A percentile compares a stretch with the other conserved stretches of the same genome.
phyloP scores from a whole-genome alignment of 2,888 invertebrate genomes.

The Diaperis boleti region DNA sequence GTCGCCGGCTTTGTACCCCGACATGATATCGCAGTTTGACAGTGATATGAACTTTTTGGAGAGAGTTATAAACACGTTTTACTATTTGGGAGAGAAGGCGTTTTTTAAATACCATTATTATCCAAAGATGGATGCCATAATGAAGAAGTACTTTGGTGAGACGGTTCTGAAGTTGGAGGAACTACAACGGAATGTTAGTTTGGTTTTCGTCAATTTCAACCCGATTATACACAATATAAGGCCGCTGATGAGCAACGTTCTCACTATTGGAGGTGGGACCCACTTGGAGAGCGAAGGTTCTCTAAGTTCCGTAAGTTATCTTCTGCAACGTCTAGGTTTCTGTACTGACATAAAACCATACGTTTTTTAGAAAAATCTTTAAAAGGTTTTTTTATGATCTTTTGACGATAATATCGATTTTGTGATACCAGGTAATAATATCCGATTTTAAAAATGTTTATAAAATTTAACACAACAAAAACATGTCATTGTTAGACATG shows the following conservation, averaged over 20 bases:
- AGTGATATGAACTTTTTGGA: slow-evolving; percentile 48
- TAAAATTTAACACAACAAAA: no score
- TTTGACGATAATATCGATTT: no score
- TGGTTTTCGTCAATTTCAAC: slow-evolving; percentile 65
- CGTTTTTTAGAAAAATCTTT: no score
- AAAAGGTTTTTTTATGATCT: no score
- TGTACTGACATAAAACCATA: no score
- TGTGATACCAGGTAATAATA: no score
- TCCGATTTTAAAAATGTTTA: no score
- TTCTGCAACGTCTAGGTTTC: no score
- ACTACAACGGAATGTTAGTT: slow-evolving; percentile 56
- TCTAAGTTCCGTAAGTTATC: slow-evolving; percentile 63
- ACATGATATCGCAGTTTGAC: slow-evolving; percentile 46
- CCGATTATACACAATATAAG: slow-evolving; percentile 60
- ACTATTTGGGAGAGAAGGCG: slow-evolving; percentile 11
- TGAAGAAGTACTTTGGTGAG: slow-evolving; percentile 48
- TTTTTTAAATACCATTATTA: slow-evolving; percentile 29
- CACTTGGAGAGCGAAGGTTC: slow-evolving; percentile 62
- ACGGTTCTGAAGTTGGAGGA: slow-evolving; percentile 44
- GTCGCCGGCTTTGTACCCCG: slow-evolving; percentile 55
- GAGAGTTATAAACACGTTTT: slow-evolving; percentile 42
- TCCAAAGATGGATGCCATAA: slow-evolving; percentile 37
- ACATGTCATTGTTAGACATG: no score
- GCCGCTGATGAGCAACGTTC: slow-evolving; percentile 63
- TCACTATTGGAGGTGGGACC: slow-evolving; percentile 65